These are phyloP conservation scores for Leistus spinibarbis DNA, from an alignment of 2,888 invertebrate genomes.

Conservation along the genomic window DNA sequence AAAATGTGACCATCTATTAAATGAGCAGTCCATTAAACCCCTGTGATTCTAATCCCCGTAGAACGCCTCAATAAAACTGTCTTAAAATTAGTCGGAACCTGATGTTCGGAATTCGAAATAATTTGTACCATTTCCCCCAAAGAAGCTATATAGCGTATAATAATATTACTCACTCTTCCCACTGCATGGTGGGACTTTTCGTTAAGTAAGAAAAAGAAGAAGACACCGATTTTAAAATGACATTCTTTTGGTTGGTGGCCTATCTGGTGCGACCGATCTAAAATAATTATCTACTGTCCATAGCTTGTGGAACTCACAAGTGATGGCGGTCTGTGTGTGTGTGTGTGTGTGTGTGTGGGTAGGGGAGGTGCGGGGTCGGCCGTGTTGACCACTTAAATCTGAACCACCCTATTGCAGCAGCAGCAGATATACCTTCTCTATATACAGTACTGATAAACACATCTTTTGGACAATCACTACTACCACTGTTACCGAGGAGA, in stretches of 20 bases:
- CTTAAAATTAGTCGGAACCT: constrained; percentile 16
- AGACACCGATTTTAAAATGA: constrained; percentile 27
- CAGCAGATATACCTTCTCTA: constrained; percentile 1
- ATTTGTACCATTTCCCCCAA: constrained; percentile 14
- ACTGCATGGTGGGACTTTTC: no score
- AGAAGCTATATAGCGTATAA: not conserved
- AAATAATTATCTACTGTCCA: constrained; percentile 32
- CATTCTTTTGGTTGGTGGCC: constrained; percentile 19
- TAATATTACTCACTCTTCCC: not conserved
- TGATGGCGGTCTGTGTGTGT: not conserved
- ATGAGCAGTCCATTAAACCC: not conserved
- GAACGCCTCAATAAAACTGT: not conserved
- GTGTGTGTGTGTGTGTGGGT: not conserved
- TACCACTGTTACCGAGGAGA: constrained; percentile 37
- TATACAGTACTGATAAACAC: constrained; percentile 35
- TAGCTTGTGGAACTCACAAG: not conserved
- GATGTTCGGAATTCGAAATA: constrained; percentile 32
- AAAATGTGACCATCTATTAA: no score
- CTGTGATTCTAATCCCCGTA: not conserved
- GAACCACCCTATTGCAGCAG: constrained; percentile 14
- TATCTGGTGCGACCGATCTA: constrained; percentile 32
- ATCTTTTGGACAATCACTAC: constrained; percentile 35
- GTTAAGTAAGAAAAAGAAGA: no score
- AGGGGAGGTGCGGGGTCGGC: constrained; percentile 1
- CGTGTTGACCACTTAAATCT: constrained; percentile 28